These are phyloP conservation scores for Pristionchus pacificus DNA, from an alignment of 1,140 invertebrate genomes.

Conservation along the genomic window DNA sequence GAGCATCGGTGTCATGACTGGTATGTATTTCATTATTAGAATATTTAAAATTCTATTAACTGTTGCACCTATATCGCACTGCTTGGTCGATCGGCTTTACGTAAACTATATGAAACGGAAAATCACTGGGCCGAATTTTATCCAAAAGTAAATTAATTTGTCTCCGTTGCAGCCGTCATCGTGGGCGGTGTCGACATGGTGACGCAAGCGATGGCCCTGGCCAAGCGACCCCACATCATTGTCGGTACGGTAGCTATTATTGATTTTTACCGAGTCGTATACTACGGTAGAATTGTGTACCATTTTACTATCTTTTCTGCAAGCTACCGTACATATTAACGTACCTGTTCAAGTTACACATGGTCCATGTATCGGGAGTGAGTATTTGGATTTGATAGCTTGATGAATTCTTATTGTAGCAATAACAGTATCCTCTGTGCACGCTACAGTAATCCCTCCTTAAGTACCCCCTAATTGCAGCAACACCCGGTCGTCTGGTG, in stretches of 20 bases:
- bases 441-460: no score
- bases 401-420: no score
- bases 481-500: conserved; percentile 80
- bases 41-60: neutral
- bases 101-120: no score
- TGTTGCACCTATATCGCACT: neutral
- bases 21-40: conserved; percentile 58
- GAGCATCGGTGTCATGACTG: conserved; percentile 85
- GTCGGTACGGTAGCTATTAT: conserved; percentile 61
- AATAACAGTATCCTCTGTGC: no score
- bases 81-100: no score
- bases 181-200: conserved; percentile 98
- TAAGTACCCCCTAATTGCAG: no score
- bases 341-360: no score
- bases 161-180: conserved; percentile 73
- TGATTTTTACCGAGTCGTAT: neutral
- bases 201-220: conserved; percentile 79
- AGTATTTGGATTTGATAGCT: no score
- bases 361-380: no score
- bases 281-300: no score
- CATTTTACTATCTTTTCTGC: no score
- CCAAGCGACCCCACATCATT: conserved; percentile 90
- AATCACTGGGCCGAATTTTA: neutral
- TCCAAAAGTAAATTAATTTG: neutral
- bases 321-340: no score